Percentiles rank a stretch among this genome's conserved stretches.
Conservation (phyloP, 2,888 invertebrate genomes). For the Tetragonula carbonaria region DNA sequence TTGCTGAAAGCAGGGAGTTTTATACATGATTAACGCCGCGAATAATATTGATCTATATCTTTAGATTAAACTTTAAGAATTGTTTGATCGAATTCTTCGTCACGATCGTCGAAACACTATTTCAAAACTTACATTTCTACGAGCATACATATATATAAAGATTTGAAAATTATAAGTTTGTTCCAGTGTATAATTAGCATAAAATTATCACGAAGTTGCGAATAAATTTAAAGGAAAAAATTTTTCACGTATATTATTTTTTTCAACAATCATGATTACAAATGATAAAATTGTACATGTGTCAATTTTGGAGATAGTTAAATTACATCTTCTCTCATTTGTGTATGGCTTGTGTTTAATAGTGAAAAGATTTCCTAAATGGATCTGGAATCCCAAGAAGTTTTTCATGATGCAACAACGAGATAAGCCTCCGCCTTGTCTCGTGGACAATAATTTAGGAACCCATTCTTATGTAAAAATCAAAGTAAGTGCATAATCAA, state of each 20-base stretch:
- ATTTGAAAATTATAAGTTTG: background rate
- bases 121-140: background rate
- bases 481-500: conserved; percentile 84
- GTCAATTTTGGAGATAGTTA: conserved; percentile 84
- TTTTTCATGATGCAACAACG: conserved; percentile 83
- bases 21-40: conserved; percentile 18
- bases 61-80: background rate
- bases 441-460: conserved; percentile 86
- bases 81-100: background rate
- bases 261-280: conserved; percentile 44
- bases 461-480: conserved; percentile 88
- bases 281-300: conserved; percentile 83
- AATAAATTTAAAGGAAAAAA: background rate
- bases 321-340: conserved; percentile 85
- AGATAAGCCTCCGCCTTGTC: conserved; percentile 87
- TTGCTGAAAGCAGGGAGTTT: conserved; percentile 29
- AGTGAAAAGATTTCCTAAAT: conserved; percentile 83
- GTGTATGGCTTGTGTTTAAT: conserved; percentile 85
- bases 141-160: background rate
- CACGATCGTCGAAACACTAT: background rate
- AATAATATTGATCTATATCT: conserved; percentile 22
- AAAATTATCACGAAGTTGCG: background rate
- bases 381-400: conserved; percentile 85
- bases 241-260: background rate
- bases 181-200: background rate